A percentile compares a stretch with the other conserved stretches of the same genome.
Evolutionary conservation across 2,113 vertebrate genomes (phyloP).

Genomic region (Colistium nudipinnis): DNA sequence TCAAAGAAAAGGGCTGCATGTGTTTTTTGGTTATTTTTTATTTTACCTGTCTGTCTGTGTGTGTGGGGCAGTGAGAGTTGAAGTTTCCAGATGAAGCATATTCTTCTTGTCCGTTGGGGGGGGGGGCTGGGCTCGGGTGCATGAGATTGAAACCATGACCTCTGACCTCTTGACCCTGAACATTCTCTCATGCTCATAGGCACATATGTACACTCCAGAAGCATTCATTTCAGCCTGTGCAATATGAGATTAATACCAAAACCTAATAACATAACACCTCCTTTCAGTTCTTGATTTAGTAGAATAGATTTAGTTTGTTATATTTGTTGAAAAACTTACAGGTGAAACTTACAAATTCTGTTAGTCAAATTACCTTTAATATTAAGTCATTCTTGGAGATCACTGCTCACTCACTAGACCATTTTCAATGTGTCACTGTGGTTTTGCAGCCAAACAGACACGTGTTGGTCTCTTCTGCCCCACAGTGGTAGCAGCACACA

Average conservation of each 20-base stretch:
- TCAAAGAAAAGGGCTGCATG: too few relatives aligned
- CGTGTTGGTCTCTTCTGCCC: conserved; percentile 61
- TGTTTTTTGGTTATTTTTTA: too few relatives aligned
- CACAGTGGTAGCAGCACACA: conserved; percentile 65
- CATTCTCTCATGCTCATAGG: not conserved
- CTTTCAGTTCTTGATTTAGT: too few relatives aligned
- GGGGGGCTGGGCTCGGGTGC: not conserved
- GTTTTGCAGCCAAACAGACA: not conserved
- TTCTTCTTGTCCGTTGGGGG: not conserved
- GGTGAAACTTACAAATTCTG: too few relatives aligned
- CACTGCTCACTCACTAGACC: too few relatives aligned
- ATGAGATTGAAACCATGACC: not conserved
- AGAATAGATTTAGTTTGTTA: too few relatives aligned
- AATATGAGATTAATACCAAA: too few relatives aligned
- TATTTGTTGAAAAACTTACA: too few relatives aligned
- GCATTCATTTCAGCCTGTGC: not conserved
- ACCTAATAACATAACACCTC: too few relatives aligned
- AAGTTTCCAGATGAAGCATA: conserved; percentile 23
- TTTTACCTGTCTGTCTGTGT: conserved; percentile 7
- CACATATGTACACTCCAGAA: not conserved
- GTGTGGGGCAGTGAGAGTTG: conserved; percentile 14
- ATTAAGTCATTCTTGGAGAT: too few relatives aligned
- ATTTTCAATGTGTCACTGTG: not conserved
- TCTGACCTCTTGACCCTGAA: conserved; percentile 36
- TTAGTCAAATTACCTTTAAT: too few relatives aligned